Conservation (phyloP, 1,140 invertebrate genomes). For the Sitodiplosis mosellana region DNA sequence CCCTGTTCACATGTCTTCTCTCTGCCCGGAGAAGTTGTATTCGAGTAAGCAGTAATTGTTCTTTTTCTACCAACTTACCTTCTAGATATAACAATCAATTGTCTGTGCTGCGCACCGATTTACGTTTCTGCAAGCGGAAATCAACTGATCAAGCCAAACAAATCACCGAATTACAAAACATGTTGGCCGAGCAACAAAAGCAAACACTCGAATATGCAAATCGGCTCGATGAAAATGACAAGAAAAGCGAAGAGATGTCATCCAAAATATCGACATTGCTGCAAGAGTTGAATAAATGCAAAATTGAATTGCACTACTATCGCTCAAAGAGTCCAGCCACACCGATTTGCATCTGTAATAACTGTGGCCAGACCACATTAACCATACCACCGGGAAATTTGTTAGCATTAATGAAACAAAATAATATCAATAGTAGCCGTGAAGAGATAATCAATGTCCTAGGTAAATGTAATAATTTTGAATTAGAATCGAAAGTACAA, state of each 20-base stretch:
- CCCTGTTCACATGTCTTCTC: too few species aligned
- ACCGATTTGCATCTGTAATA: constrained; percentile 33
- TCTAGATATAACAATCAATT: constrained; percentile 55
- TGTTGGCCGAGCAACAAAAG: constrained; percentile 51
- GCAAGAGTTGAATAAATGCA: constrained; percentile 78
- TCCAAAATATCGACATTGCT: constrained; percentile 72
- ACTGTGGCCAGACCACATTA: constrained; percentile 35
- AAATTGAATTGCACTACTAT: constrained; percentile 78
- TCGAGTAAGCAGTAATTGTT: too few species aligned
- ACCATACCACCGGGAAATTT: constrained; percentile 34
- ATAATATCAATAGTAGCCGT: not conserved
- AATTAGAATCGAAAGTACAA: not conserved
- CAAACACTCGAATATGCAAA: constrained; percentile 60
- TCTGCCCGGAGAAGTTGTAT: too few species aligned
- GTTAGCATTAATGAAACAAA: constrained; percentile 20
- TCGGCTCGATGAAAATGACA: constrained; percentile 68
- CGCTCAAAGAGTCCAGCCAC: constrained; percentile 64
- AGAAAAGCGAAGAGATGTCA: constrained; percentile 74
- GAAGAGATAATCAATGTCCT: not conserved
- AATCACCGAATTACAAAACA: constrained; percentile 64
- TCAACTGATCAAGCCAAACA: constrained; percentile 66
- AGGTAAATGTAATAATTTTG: not conserved
- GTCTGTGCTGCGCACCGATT: constrained; percentile 50
- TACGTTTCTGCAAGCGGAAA: constrained; percentile 58
- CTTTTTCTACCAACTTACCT: constrained; percentile 1